Percentiles rank a stretch among this genome's conserved stretches.
phyloP scores from a whole-genome alignment of 2,797 vertebrate genomes.

The Microctenopoma steveboyesi region DNA sequence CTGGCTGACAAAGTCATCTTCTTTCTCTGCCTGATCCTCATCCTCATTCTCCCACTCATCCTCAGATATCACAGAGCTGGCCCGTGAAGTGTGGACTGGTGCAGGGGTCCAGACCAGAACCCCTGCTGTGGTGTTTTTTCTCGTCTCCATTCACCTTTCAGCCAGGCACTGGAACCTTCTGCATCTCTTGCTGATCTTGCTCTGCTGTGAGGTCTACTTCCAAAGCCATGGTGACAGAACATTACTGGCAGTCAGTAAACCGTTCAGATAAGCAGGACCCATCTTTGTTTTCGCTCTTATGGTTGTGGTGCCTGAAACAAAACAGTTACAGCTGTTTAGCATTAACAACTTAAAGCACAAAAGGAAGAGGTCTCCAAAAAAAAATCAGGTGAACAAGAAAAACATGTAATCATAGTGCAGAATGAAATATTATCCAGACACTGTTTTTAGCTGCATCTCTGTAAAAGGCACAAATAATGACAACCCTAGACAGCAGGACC shows the following conservation, averaged over 20 bases:
- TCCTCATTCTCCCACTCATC: conserved; percentile 61
- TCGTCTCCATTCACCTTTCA: conserved; percentile 67
- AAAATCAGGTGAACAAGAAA: neutral
- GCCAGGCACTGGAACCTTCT: conserved; percentile 31
- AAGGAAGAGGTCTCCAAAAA: neutral
- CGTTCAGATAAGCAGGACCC: neutral
- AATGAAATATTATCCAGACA: neutral
- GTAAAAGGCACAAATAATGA: neutral
- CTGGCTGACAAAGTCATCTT: conserved; percentile 68
- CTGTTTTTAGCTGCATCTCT: no score
- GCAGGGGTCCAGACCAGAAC: conserved; percentile 72
- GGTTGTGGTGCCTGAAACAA: conserved; percentile 37
- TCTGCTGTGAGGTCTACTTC: conserved; percentile 10
- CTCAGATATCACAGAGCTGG: conserved; percentile 53
- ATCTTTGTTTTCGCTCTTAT: neutral
- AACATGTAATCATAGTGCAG: neutral
- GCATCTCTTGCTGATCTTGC: conserved; percentile 24
- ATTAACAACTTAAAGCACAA: neutral
- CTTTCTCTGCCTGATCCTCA: conserved; percentile 23
- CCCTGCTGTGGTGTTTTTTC: conserved; percentile 53
- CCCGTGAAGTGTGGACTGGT: conserved; percentile 51
- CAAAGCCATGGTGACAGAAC: conserved; percentile 26
- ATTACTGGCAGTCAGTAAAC: conserved; percentile 2
- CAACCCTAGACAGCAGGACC: neutral
- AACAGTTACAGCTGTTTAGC: neutral